Percentiles rank a stretch among this genome's conserved stretches.
phyloP scores from a whole-genome alignment of 2,888 invertebrate genomes.

The Clivina fossor region DNA sequence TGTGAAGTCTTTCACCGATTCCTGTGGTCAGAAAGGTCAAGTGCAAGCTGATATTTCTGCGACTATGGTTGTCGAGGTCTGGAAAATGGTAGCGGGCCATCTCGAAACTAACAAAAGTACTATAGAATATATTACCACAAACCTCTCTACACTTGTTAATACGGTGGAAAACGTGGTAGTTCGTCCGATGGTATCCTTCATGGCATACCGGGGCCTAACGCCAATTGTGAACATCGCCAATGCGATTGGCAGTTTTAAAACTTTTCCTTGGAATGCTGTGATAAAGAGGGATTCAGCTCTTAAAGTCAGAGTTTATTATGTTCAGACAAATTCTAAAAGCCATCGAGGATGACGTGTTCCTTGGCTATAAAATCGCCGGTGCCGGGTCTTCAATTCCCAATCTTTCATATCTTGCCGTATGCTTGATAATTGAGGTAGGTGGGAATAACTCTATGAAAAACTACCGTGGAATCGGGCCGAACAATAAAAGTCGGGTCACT shows the following conservation, averaged over 20 bases:
- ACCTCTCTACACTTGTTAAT: not conserved
- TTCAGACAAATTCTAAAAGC: not conserved
- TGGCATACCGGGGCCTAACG: not conserved
- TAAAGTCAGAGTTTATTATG: not conserved
- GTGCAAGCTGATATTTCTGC: not conserved
- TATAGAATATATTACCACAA: not conserved
- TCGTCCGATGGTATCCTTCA: not conserved
- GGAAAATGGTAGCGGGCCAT: not conserved
- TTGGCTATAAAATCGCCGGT: not conserved
- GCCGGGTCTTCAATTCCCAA: not conserved
- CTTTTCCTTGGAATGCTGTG: not conserved
- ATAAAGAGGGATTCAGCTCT: not conserved
- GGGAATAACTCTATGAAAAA: not conserved
- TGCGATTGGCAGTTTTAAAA: not conserved
- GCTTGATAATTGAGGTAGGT: not conserved
- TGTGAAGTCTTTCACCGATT: not conserved
- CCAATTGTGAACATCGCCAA: not conserved
- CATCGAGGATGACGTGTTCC: not conserved
- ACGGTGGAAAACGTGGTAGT: not conserved
- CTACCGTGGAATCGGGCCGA: not conserved
- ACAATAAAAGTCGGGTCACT: not conserved
- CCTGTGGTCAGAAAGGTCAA: not conserved
- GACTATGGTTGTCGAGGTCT: not conserved
- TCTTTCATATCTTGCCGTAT: not conserved
- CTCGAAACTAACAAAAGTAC: not conserved